Conservation (phyloP, 2,888 invertebrate genomes). For the Cephus runcator region DNA sequence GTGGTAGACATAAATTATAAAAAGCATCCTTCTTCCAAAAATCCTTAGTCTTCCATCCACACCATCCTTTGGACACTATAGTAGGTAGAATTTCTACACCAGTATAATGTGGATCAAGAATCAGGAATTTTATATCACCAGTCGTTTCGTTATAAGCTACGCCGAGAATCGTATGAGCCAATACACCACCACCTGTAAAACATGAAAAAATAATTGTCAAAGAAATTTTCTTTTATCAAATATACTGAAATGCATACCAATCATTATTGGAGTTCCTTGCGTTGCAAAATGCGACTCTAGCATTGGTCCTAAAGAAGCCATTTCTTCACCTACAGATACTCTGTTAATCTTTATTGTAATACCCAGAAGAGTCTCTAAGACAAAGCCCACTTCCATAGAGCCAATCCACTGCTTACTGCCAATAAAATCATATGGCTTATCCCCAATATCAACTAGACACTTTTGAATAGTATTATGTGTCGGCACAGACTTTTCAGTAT, state of each 20-base stretch:
- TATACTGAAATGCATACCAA: slow-evolving; percentile 72
- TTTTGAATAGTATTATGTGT: slow-evolving; percentile 90
- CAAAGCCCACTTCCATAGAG: slow-evolving; percentile 95
- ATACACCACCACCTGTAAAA: slow-evolving; percentile 87
- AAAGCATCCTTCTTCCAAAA: slow-evolving; percentile 97
- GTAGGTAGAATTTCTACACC: slow-evolving; percentile 83
- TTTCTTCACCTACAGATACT: slow-evolving; percentile 86
- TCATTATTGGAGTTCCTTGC: slow-evolving; percentile 98
- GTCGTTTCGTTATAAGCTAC: slow-evolving; percentile 86
- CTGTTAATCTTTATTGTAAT: slow-evolving; percentile 84
- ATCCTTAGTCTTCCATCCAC: slow-evolving; percentile 93
- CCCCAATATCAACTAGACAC: slow-evolving; percentile 93
- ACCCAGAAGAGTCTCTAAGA: slow-evolving; percentile 83
- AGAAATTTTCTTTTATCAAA: not conserved
- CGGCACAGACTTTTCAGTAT: slow-evolving; percentile 80
- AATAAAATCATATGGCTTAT: slow-evolving; percentile 88
- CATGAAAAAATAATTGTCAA: not conserved
- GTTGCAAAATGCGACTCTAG: slow-evolving; percentile 90
- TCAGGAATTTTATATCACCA: slow-evolving; percentile 89
- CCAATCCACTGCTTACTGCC: slow-evolving; percentile 98
- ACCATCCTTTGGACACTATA: slow-evolving; percentile 90
- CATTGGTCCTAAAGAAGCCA: slow-evolving; percentile 82
- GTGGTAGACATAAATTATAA: slow-evolving; percentile 97
- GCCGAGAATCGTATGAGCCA: slow-evolving; percentile 98
- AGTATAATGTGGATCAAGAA: slow-evolving; percentile 98